Base-by-base conservation (phyloP, 2,113 vertebrate species). In the Eptesicus fuscus region DNA sequence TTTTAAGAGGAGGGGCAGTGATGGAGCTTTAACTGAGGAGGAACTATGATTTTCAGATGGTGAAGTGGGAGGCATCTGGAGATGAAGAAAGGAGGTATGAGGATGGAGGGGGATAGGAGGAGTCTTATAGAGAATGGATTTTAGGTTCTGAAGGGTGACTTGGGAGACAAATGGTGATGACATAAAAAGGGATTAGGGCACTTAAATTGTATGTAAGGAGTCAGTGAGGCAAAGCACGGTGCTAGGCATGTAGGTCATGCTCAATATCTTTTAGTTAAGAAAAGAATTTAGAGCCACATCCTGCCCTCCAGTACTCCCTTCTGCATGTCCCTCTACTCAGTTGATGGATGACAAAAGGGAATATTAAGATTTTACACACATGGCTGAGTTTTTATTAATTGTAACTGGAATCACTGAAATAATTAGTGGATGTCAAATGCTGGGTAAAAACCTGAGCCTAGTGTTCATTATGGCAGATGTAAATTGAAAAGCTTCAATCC, bases 321-420 rank as follows among this genome's bases (percentile, higher is more conserved):
- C 35, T 73, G 2, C 82, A 51, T 12, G 44, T 51, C 8, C 37
- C 28, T 23, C 20, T 6, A 28, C 67, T 82, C 13, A 23, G 61
- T 11, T 63, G 77, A 65, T 37, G 59, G 77, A 56, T 49, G 30
- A 67, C 40, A 73, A 90, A 70, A 20, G 2, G 35, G 32, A 63
- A 22, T 74, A n/a, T 44, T 77, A 71, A 47, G 22, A 95, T 88
- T 90, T 90, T 93, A 93, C 44, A 92, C 9, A 80, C 63, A 28
- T 77, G 85, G 79, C 76, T 95, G 92, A 94, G 87, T 74, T 93
- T 78, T 94, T 56, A 65, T 87, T 96, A 88, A 93, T 95, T 87
- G 42, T 88, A 91, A 92, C 71, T 88, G 63, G 47, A 94, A 93
- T 69, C 95, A 53, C 86, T 96, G 84, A 80, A 96, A 88, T 90